Evolutionary conservation across 2,113 vertebrate species (phyloP).

Genomic region (Hiodon alosoides): DNA sequence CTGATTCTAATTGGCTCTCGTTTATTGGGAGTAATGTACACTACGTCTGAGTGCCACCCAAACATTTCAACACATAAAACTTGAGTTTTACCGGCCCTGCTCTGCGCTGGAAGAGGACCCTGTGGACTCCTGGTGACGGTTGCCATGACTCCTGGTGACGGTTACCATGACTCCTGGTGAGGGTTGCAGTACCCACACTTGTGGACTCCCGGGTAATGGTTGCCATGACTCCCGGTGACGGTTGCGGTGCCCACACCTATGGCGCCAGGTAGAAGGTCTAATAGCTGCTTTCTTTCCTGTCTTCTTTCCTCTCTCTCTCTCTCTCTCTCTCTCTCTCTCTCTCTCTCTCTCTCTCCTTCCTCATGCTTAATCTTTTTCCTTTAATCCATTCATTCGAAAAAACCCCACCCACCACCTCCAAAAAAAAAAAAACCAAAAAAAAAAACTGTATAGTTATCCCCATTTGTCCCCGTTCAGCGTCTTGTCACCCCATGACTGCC

Average conservation of each 20-base stretch:
- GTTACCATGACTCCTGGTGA: slow-evolving; percentile 36
- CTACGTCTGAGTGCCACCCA: background rate
- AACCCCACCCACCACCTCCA: slow-evolving; percentile 52
- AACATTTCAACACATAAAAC: background rate
- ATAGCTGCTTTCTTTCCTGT: slow-evolving; percentile 62
- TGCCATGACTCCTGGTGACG: slow-evolving; percentile 33
- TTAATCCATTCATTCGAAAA: slow-evolving; percentile 1
- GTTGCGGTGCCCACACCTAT: slow-evolving; percentile 40
- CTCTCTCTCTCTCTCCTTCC: slow-evolving; percentile 52
- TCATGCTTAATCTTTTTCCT: slow-evolving; percentile 45
- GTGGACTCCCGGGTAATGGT: slow-evolving; percentile 19
- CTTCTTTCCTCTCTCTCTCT: slow-evolving; percentile 19
- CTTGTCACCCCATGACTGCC: slow-evolving; percentile 87
- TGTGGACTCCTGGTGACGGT: slow-evolving; percentile 48
- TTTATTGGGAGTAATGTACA: no score
- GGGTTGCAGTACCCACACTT: slow-evolving; percentile 46
- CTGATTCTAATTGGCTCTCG: no score
- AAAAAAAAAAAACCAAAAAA: background rate
- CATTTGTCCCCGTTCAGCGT: slow-evolving; percentile 99
- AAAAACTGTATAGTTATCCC: slow-evolving; percentile 77
- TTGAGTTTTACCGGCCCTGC: background rate
- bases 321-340: slow-evolving; percentile 42
- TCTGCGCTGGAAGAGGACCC: background rate
- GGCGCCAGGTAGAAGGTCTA: slow-evolving; percentile 57
- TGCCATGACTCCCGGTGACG: slow-evolving; percentile 44